phyloP scores from a whole-genome alignment of 1,140 invertebrate genomes.

The Caenorhabditis inopinata region DNA sequence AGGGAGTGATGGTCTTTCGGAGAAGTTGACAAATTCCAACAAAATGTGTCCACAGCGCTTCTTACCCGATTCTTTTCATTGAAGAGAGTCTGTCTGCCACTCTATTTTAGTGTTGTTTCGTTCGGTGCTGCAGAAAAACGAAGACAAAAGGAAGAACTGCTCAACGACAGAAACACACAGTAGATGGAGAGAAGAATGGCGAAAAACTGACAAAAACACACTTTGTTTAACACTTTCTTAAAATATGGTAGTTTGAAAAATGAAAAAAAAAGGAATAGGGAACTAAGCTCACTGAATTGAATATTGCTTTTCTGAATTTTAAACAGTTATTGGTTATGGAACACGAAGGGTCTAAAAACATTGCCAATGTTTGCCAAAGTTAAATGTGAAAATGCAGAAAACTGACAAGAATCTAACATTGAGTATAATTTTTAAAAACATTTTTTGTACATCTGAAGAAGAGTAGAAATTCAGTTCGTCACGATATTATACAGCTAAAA shows the following conservation, averaged over 20 bases:
- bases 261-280: neutral
- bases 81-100: neutral
- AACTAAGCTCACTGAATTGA: neutral
- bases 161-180: neutral
- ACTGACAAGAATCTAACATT: no score
- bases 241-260: neutral
- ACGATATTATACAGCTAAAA: no score
- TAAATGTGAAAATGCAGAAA: no score
- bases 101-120: neutral
- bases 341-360: no score
- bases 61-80: slow-evolving; percentile 31
- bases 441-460: no score
- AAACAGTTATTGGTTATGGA: no score
- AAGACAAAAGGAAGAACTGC: neutral
- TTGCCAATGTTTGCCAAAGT: no score
- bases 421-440: no score
- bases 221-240: neutral
- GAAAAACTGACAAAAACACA: slow-evolving; percentile 22
- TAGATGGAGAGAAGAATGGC: neutral
- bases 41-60: slow-evolving; percentile 6
- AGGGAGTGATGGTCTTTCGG: neutral
- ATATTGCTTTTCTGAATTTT: slow-evolving; percentile 2
- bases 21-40: slow-evolving; percentile 33
- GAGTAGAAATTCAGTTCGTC: no score
- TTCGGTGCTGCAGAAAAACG: no score